Base-by-base conservation (phyloP, 2,797 vertebrate species). In the Gobionotothen gibberifrons region DNA sequence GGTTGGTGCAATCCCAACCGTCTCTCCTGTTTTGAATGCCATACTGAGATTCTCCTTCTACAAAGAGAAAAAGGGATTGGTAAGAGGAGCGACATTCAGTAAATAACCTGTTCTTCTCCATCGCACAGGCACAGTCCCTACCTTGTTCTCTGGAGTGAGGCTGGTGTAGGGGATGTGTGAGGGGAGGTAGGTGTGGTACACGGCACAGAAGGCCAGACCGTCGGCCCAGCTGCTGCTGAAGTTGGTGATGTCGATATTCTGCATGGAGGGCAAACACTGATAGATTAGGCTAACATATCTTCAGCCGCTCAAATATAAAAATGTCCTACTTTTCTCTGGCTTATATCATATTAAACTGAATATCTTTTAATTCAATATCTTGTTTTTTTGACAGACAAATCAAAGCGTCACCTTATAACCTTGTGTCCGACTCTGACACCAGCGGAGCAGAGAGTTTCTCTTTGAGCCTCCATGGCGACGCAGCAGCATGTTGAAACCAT, bases 161-260 rank as follows among this genome's bases (percentile, higher is more conserved):
- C 86, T 87, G 79, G 73, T 74, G 84, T 95, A 96, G 2, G 94
- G 93, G 79, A 96, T 88, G 72, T 93, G 93, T 0, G 94, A 93
- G 3, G 95, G 95, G 75, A 96, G 94, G 93, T 96, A 96, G 73
- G 94, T 94, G 89, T 96, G 95, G 72, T 95, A 95, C n/a, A 96
- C 87, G 0, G 95, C 95, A 56, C 95, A 96, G 84, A 96, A 95
- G 0, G 96, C 95, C 2, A 96, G 92, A 29, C 96, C 96, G 8
- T 96, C 96, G 1, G 91, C 90, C 96, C 96, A 96, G 78, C 95
- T 96, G 86, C 94, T 95, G 92, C 96, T 96, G 92, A 96, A 96
- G 89, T 96, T 96, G 36, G 96, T 96, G 61, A 96, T 96, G 69
- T 96, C 95, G 9, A 96, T 95, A 75, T 95, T 95, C 96, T 96